phyloP scores from a whole-genome alignment of 2,888 invertebrate genomes.

The Athrips mouffetella region DNA sequence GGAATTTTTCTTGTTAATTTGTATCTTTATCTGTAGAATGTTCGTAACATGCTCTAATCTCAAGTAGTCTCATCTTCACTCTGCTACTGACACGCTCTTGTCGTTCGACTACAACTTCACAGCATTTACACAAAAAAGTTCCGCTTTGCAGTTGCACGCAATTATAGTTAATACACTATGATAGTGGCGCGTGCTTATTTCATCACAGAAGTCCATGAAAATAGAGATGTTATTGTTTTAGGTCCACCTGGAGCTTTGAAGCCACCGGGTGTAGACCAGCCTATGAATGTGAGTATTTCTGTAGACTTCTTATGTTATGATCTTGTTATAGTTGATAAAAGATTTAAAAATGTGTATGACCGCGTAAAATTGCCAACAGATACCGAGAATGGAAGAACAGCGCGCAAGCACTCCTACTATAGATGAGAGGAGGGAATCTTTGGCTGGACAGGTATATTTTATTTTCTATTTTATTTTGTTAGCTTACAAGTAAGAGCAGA shows the following conservation, averaged over 20 bases:
- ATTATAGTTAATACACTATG: too few relatives aligned
- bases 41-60: not conserved
- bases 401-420: conserved; percentile 85
- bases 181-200: not conserved
- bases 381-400: conserved; percentile 77
- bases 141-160: not conserved
- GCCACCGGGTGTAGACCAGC: conserved; percentile 65
- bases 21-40: too few relatives aligned
- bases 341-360: too few relatives aligned
- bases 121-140: not conserved
- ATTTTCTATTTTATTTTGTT: not conserved
- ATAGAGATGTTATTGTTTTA: conserved; percentile 46
- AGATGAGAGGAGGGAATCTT: conserved; percentile 75
- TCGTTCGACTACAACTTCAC: not conserved
- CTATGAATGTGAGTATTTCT: conserved; percentile 47
- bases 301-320: too few relatives aligned
- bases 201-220: not conserved
- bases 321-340: too few relatives aligned
- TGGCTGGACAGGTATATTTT: conserved; percentile 54
- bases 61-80: not conserved
- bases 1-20: too few relatives aligned
- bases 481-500: not conserved
- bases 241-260: conserved; percentile 55
- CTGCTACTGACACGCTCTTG: not conserved
- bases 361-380: conserved; percentile 28